Evolutionary conservation across 1,140 invertebrate species (phyloP), one percentile per base, ranked within the genome.

Genomic region (Cepaea nemoralis): DNA sequence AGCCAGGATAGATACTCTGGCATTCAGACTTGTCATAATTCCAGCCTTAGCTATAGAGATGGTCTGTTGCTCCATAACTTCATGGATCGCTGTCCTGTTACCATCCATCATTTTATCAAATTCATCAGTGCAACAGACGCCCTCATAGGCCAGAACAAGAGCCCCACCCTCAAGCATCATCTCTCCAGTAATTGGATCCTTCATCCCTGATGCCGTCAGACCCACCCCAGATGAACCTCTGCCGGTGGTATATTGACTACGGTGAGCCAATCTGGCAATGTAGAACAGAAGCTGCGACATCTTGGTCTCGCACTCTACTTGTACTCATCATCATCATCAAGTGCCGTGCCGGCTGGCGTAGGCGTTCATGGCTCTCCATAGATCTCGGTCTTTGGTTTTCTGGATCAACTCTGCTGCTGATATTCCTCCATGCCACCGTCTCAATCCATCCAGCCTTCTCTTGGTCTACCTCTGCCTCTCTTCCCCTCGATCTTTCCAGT

Each of bases 21-120:
- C 98, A 93, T 99, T 99, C 31, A 99, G 91, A 42, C 96, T 97
- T 0, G 98, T 99, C 95, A 99, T 97, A 85, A 99, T 99, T 3
- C 77, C 78, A 80, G 78, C 78, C 78, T 99, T 99, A 19, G 99
- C 98, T 90, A 99, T 99, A 66, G 97, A 99, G 84, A 99, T 99
- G 0, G 99, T 99, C 92, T 99, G 99, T 89, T 99, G 99, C 93
- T 99, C 99, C 99, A 99, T 99, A 3, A 93, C 93, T 93, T 99
- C 99, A 90, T 99, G 99, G 86, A 99, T 99, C 59, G 98, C 97
- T 0, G 97, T 99, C 87, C 98, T 94, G 92, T 99, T 98, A 22
- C 91, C 90, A 81, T 99, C 98, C 66, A 97, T 95, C 98, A 99
- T 99, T 74, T 99, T 99, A 91, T 99, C 99, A 92, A 99, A 99